Percentiles rank a stretch among this genome's conserved stretches.
Evolutionary conservation across 2,113 vertebrate species (phyloP).

Genomic region (Calypte anna): DNA sequence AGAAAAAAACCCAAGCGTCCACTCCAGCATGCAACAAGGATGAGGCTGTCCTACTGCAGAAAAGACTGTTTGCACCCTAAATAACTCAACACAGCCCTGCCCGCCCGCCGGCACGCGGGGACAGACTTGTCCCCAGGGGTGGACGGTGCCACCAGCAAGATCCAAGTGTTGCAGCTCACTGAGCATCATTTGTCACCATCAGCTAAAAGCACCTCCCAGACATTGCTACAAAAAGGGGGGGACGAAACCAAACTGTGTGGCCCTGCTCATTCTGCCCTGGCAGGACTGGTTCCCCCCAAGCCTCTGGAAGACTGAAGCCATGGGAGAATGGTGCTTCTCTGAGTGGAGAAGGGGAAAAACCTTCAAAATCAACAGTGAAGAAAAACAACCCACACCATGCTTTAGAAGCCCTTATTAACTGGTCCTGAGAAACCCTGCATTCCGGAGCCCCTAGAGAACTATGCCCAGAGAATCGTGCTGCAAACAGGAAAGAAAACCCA

Average conservation of each 20-base stretch:
- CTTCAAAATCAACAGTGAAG: not conserved
- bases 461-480: not conserved
- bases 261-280: not conserved
- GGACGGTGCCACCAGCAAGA: rapidly evolving
- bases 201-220: not conserved
- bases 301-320: rapidly evolving
- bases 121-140: not conserved
- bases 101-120: not conserved
- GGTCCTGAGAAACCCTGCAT: not conserved
- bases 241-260: not conserved
- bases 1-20: not conserved
- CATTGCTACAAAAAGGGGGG: not conserved
- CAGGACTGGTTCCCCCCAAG: not conserved
- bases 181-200: not conserved
- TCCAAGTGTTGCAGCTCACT: rapidly evolving
- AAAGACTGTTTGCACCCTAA: not conserved
- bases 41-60: not conserved
- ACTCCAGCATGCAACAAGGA: rapidly evolving
- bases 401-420: not conserved
- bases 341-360: not conserved
- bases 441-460: not conserved
- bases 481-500: not conserved
- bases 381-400: not conserved
- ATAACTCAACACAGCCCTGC: not conserved
- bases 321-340: not conserved